A percentile compares a stretch with the other conserved stretches of the same genome.
Evolutionary conservation across 2,113 vertebrate species (phyloP).

Genomic region (Lepus americanus): DNA sequence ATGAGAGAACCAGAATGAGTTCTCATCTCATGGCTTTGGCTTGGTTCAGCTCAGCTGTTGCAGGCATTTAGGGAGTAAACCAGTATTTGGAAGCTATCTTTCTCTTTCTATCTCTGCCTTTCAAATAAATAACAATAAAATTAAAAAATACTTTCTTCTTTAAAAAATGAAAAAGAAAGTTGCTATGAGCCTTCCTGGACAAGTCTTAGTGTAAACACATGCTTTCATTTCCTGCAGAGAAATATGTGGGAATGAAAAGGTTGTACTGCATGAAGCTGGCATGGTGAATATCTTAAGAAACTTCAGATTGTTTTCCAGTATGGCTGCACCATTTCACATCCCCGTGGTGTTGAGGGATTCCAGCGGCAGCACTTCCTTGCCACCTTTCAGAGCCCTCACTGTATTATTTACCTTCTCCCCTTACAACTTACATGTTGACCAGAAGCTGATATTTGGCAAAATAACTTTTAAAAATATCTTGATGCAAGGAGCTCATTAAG

Average conservation of each 20-base stretch:
- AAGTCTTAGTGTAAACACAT: not conserved
- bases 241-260: not conserved
- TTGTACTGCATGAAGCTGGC: accelerated
- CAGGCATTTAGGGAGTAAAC: too few relatives aligned
- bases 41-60: too few relatives aligned
- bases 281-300: not conserved
- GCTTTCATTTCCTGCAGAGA: not conserved
- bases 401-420: not conserved
- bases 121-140: too few relatives aligned
- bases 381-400: accelerated
- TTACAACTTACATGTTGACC: not conserved
- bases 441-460: not conserved
- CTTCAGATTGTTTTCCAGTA: not conserved
- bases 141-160: too few relatives aligned
- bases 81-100: too few relatives aligned
- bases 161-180: not conserved
- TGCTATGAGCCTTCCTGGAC: not conserved
- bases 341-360: not conserved
- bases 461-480: not conserved
- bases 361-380: too few relatives aligned
- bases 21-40: too few relatives aligned
- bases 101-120: too few relatives aligned
- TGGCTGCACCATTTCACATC: accelerated
- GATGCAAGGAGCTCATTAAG: not conserved
- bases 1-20: too few relatives aligned